A percentile compares a stretch with the other conserved stretches of the same genome.
These are phyloP conservation scores for Cynodonichthys magdalenae DNA, from an alignment of 2,797 vertebrate species.

Conservation along the genomic window DNA sequence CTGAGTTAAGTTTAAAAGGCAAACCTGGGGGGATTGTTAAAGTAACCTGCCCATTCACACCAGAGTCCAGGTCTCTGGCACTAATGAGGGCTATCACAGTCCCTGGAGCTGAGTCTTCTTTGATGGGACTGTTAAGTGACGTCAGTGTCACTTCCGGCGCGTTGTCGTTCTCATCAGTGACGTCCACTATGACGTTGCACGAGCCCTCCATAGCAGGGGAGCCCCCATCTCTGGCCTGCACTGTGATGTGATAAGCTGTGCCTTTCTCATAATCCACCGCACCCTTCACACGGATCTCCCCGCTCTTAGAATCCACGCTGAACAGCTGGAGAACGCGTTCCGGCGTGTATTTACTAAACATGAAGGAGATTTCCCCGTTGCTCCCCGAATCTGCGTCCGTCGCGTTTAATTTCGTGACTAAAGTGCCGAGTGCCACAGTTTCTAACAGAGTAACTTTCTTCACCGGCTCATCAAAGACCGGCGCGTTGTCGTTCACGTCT, in stretches of 20 bases:
- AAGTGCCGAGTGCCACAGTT: constrained; percentile 86
- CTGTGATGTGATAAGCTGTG: constrained; percentile 86
- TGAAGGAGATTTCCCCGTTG: constrained; percentile 89
- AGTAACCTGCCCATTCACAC: constrained; percentile 87
- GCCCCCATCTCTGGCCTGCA: constrained; percentile 90
- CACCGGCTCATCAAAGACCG: constrained; percentile 84
- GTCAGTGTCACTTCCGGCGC: constrained; percentile 89
- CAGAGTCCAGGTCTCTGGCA: constrained; percentile 88
- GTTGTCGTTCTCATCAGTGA: constrained; percentile 92
- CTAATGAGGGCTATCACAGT: constrained; percentile 91
- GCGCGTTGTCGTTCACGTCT: constrained; percentile 94
- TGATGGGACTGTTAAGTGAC: constrained; percentile 86
- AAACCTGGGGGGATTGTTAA: constrained; percentile 82
- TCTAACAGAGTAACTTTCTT: constrained; percentile 87
- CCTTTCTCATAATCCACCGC: constrained; percentile 90
- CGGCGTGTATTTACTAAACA: constrained; percentile 90
- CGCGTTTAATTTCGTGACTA: constrained; percentile 90
- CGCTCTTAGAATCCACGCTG: constrained; percentile 85
- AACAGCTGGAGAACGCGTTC: constrained; percentile 85
- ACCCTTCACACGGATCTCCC: constrained; percentile 87
- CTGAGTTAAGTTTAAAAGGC: constrained; percentile 88
- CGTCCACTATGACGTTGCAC: constrained; percentile 89
- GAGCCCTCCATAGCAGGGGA: constrained; percentile 93
- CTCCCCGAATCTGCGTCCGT: constrained; percentile 89
- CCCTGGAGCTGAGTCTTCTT: constrained; percentile 84